Percentiles rank a stretch among this genome's conserved stretches.
Evolutionary conservation across 2,113 vertebrate species (phyloP).

Genomic region (Anthoscopus minutus): DNA sequence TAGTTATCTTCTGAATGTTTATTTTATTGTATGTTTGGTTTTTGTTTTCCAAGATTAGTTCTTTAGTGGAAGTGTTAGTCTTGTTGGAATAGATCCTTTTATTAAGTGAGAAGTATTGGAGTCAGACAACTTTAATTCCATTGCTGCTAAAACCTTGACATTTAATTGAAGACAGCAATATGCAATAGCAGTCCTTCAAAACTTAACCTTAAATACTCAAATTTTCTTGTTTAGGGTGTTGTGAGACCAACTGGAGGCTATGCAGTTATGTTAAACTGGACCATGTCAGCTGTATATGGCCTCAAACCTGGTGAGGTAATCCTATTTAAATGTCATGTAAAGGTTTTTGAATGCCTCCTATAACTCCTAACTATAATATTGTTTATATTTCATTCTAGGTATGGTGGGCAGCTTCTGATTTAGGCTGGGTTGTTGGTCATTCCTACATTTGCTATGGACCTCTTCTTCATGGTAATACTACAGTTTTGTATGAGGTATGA

Average conservation of each 20-base stretch:
- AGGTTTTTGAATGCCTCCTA: not conserved
- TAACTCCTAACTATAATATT: not conserved
- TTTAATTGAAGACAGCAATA: not conserved
- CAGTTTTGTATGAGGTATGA: constrained; percentile 90
- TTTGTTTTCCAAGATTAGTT: not conserved
- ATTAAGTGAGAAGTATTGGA: not conserved
- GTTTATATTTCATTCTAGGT: constrained; percentile 74
- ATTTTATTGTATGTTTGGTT: not conserved
- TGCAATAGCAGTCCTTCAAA: not conserved
- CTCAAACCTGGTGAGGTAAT: constrained; percentile 91
- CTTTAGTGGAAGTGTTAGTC: not conserved
- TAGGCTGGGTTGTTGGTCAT: constrained; percentile 98
- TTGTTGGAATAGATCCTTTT: not conserved
- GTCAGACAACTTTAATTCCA: not conserved
- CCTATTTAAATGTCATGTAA: not conserved
- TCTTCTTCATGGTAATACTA: constrained; percentile 90
- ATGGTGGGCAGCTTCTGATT: constrained; percentile 97
- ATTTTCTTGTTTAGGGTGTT: constrained; percentile 78
- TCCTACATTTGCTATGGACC: constrained; percentile 97
- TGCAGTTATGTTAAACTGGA: constrained; percentile 95
- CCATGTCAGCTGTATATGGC: constrained; percentile 92
- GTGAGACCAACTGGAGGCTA: constrained; percentile 92
- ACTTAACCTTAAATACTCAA: not conserved
- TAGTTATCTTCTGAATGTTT: not conserved
- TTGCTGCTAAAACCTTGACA: not conserved